These are phyloP conservation scores for Hymenochirus boettgeri DNA, from an alignment of 2,113 vertebrate genomes.

Conservation along the genomic window DNA sequence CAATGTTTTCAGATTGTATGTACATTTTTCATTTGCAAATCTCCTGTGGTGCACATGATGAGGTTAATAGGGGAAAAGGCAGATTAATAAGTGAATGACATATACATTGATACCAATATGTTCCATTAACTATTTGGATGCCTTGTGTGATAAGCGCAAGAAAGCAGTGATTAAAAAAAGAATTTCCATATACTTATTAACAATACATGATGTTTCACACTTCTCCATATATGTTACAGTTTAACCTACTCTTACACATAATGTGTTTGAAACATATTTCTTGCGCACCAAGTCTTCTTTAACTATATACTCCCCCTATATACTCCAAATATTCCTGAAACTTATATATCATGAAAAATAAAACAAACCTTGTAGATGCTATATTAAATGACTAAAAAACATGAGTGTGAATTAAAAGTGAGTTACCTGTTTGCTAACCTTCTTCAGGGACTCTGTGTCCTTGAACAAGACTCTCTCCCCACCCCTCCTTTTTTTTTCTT, in stretches of 20 bases:
- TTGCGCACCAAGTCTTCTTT: too few relatives aligned
- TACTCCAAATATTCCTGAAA: too few relatives aligned
- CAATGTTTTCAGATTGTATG: not conserved
- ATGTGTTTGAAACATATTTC: too few relatives aligned
- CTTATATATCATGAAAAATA: too few relatives aligned
- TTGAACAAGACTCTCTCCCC: not conserved
- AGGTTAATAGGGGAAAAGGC: not conserved
- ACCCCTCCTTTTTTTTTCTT: too few relatives aligned
- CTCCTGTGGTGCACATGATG: not conserved
- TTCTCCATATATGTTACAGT: not conserved
- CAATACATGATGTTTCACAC: too few relatives aligned
- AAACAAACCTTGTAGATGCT: too few relatives aligned
- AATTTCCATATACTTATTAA: too few relatives aligned
- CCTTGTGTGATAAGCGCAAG: not conserved
- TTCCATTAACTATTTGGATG: not conserved
- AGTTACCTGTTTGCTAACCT: not conserved
- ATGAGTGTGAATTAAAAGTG: not conserved
- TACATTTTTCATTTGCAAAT: not conserved
- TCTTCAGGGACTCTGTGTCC: not conserved
- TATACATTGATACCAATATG: constrained; percentile 7
- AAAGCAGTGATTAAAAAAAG: too few relatives aligned
- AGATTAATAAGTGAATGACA: constrained; percentile 8
- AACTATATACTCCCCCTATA: too few relatives aligned
- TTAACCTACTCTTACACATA: not conserved
- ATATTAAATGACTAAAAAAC: not conserved